Percentiles rank a stretch among this genome's conserved stretches.
Evolutionary conservation across 2,888 invertebrate genomes (phyloP).

Genomic region (Cryptus armator): DNA sequence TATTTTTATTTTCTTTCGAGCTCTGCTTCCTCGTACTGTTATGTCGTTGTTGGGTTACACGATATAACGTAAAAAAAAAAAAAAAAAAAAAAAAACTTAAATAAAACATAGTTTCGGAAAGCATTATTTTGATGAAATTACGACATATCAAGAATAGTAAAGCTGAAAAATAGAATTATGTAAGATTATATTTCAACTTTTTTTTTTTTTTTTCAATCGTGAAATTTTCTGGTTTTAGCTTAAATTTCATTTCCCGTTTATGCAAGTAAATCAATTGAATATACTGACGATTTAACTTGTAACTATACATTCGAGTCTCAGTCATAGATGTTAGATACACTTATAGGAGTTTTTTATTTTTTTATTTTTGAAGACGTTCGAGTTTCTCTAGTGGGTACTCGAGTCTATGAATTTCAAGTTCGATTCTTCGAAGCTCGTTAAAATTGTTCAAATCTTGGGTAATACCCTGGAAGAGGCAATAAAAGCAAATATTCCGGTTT

Average conservation of each 20-base stretch:
- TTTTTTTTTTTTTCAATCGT: background rate
- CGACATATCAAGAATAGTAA: background rate
- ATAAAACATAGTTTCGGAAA: background rate
- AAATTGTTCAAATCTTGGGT: background rate
- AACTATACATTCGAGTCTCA: too few relatives aligned
- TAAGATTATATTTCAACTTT: background rate
- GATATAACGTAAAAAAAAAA: background rate
- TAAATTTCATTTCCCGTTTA: too few relatives aligned
- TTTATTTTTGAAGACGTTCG: background rate
- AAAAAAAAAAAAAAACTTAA: background rate
- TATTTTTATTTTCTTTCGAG: constrained; percentile 34
- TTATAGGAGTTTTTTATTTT: too few relatives aligned
- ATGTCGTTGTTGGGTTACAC: constrained; percentile 4
- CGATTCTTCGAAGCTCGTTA: background rate
- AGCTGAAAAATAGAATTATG: background rate
- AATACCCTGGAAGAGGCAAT: background rate
- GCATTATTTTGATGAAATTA: background rate
- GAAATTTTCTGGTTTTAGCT: background rate
- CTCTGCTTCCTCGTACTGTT: background rate
- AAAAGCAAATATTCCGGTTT: background rate
- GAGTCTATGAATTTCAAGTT: background rate
- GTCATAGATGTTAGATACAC: too few relatives aligned
- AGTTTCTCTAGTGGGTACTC: background rate
- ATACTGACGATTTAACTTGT: too few relatives aligned
- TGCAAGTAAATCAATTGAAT: too few relatives aligned